Percentiles rank a stretch among this genome's conserved stretches.
Evolutionary conservation across 2,113 vertebrate species (phyloP).

Genomic region (Otus sunia): DNA sequence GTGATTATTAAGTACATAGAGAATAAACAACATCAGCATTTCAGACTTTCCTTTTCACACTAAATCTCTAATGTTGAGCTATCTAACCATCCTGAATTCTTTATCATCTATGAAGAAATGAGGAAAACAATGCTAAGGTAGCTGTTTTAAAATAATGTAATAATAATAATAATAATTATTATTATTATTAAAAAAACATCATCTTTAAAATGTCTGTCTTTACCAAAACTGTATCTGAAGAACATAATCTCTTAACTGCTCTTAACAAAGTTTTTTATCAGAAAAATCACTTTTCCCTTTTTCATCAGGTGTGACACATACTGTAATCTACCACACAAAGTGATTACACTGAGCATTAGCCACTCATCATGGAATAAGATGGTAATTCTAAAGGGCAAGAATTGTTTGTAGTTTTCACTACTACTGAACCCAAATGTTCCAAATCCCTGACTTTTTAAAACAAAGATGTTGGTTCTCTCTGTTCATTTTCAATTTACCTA

Average conservation of each 20-base stretch:
- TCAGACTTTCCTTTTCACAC: neutral
- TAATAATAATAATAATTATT: too few species aligned
- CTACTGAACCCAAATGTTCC: neutral
- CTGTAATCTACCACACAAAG: neutral
- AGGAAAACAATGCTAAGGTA: neutral
- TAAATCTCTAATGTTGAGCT: neutral
- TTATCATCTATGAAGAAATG: neutral
- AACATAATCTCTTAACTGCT: neutral
- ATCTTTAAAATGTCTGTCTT: neutral
- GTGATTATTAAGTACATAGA: neutral
- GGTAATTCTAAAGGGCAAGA: neutral
- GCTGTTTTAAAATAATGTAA: neutral
- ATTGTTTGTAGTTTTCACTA: neutral
- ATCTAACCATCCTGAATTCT: neutral
- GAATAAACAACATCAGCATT: neutral
- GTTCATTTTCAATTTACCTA: neutral
- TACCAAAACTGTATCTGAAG: neutral
- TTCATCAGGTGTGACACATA: neutral
- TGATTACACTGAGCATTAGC: neutral
- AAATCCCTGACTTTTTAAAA: neutral
- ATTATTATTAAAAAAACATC: too few species aligned
- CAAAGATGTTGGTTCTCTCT: neutral
- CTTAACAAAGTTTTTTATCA: neutral
- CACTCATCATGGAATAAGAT: neutral
- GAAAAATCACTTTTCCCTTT: neutral